Percentiles rank a stretch among this genome's conserved stretches.
These are phyloP conservation scores for cattle (Bos taurus) DNA, from an alignment of 2,113 vertebrate genomes.

Conservation along the genomic window DNA sequence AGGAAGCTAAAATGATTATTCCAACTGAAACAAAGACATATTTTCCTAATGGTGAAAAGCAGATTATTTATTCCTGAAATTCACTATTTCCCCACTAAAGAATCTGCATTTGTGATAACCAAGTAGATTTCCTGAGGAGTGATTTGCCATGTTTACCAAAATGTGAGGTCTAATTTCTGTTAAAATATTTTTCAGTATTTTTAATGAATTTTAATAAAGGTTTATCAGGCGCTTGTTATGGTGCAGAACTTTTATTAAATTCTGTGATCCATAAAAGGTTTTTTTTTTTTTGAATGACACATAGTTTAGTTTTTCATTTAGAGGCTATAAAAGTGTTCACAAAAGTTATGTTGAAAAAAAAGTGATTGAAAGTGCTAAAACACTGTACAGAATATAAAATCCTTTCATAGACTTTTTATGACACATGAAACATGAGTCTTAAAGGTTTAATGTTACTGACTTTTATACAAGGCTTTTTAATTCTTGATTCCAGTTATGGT, in stretches of 20 bases:
- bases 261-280: constrained; percentile 88
- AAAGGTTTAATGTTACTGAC: constrained; percentile 91
- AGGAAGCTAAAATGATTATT: constrained; percentile 50
- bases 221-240: constrained; percentile 88
- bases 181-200: constrained; percentile 81
- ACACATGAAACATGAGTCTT: constrained; percentile 90
- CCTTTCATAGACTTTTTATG: constrained; percentile 90
- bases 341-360: constrained; percentile 89
- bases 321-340: constrained; percentile 90
- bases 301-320: constrained; percentile 92
- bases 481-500: constrained; percentile 90
- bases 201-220: constrained; percentile 87
- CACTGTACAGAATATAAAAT: constrained; percentile 90
- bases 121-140: constrained; percentile 58
- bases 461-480: constrained; percentile 90
- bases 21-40: constrained; percentile 18
- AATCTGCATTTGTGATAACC: constrained; percentile 10
- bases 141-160: constrained; percentile 76
- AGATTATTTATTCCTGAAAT: constrained; percentile 53
- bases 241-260: constrained; percentile 88
- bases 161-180: constrained; percentile 75
- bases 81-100: constrained; percentile 4
- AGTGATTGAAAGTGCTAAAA: constrained; percentile 90
- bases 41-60: constrained; percentile 39
- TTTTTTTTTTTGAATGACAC: constrained; percentile 85